These are phyloP conservation scores for Synergus japonicus DNA, from an alignment of 2,888 invertebrate genomes.

Conservation along the genomic window DNA sequence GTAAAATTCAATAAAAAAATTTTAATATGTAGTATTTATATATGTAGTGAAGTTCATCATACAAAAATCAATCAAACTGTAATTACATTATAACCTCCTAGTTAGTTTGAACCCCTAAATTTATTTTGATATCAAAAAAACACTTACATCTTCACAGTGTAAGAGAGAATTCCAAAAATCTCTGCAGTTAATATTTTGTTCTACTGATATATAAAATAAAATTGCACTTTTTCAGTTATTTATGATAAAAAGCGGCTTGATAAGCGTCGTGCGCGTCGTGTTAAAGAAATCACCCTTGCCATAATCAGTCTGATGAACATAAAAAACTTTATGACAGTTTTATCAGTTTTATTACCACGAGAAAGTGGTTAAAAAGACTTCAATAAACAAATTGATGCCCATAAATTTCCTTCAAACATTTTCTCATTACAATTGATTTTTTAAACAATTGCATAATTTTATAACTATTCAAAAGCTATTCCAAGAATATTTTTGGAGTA, in stretches of 20 bases:
- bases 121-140: neutral
- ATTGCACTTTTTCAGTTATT: neutral
- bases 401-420: conserved; percentile 12
- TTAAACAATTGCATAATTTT: neutral
- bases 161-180: neutral
- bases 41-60: neutral
- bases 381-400: neutral
- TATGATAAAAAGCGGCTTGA: neutral
- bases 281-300: neutral
- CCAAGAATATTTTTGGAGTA: conserved; percentile 60
- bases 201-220: neutral
- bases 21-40: too few species aligned
- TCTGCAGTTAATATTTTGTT: neutral
- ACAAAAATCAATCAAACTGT: neutral
- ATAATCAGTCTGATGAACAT: neutral
- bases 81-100: neutral
- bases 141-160: neutral
- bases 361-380: neutral
- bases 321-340: neutral
- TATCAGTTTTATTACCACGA: neutral
- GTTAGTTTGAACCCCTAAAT: neutral
- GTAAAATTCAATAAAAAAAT: neutral
- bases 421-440: neutral
- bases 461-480: neutral
- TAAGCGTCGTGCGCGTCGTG: neutral